These are phyloP conservation scores for Melanostoma scalare DNA, from an alignment of 2,888 invertebrate genomes.

Conservation along the genomic window DNA sequence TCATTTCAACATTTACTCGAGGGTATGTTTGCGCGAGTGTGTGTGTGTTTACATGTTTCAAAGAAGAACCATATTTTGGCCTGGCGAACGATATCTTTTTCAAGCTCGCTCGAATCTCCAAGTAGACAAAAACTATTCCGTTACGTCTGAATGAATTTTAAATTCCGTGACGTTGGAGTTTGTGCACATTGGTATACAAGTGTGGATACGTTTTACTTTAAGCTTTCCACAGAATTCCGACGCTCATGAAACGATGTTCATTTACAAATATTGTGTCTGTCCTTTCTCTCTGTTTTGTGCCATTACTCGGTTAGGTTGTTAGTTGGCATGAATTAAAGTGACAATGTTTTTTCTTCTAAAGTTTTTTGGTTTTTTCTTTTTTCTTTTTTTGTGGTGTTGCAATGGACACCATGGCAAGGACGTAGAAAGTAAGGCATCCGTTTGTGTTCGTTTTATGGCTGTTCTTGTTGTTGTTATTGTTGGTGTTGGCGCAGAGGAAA, in stretches of 20 bases:
- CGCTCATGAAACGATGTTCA: constrained; percentile 28
- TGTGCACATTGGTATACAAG: background rate
- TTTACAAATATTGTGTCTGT: constrained; percentile 43
- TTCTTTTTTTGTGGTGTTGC: background rate
- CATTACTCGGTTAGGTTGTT: constrained; percentile 12
- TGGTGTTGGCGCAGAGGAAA: constrained; percentile 40
- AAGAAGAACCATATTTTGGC: background rate
- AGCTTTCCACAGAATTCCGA: background rate
- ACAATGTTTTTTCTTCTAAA: constrained; percentile 1
- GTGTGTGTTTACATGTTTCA: background rate
- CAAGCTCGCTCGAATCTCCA: constrained; percentile 3
- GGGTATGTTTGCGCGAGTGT: background rate
- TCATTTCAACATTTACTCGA: background rate
- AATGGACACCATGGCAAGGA: background rate
- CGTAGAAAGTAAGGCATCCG: constrained; percentile 37
- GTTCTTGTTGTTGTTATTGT: constrained; percentile 6
- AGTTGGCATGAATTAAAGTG: constrained; percentile 45
- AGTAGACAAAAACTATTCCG: constrained; percentile 18
- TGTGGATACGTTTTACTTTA: constrained; percentile 5
- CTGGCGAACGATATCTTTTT: constrained; percentile 1
- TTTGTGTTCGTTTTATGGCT: background rate
- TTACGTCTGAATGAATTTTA: constrained; percentile 13
- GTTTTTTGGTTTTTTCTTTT: background rate
- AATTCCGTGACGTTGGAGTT: background rate
- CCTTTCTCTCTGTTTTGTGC: constrained; percentile 10